Base-by-base conservation (phyloP, 2,113 vertebrate species). In the Cebidichthys violaceus region DNA sequence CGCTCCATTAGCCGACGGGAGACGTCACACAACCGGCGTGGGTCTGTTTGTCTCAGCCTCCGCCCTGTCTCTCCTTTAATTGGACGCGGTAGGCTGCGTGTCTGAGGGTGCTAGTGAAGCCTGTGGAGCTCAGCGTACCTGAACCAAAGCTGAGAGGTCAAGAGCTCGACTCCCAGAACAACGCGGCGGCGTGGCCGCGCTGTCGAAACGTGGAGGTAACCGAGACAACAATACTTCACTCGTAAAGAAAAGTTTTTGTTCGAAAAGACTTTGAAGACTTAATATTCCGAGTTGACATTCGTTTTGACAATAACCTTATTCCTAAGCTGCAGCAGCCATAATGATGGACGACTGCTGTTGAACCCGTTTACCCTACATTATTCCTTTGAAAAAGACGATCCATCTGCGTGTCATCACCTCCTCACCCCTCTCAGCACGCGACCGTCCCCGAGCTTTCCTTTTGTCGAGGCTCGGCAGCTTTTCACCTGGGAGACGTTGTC, bases 321-420 rank as follows among this genome's bases (percentile, higher is more conserved):
- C 22, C 47, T 31, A 2, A 68, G 31, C 75, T 33, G 29, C 70
- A 71, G 6, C 27, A 6, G 14, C 73, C 7, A 1, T 74, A 52
- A 88, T 92, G 91, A 92, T 90, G 75, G 85, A 91, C 87, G 85
- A 78, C 67, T 77, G 61, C 85, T n/a, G 74, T 60, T 90, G 84
- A 90, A 90, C 84, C 80, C 86, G 33, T 76, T 90, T 89, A 86
- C 62, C 87, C 90, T 54, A 2, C 84, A 85, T 92, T 87, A 84
- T 86, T 82, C 84, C 37, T 55, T 14, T n/a, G 37, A 6, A 76
- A 83, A 87, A 82, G 87, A 74, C 78, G 24, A 90, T 89, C 81
- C 75, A 70, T 88, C 80, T 3, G 35, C 17, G 62, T 41, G 81
- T 65, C 82, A n/a, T 68, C 88, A 68, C 82, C 80, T 77, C 84